Base-by-base conservation (phyloP, 2,888 invertebrate species). In the Thymelicus sylvestris region DNA sequence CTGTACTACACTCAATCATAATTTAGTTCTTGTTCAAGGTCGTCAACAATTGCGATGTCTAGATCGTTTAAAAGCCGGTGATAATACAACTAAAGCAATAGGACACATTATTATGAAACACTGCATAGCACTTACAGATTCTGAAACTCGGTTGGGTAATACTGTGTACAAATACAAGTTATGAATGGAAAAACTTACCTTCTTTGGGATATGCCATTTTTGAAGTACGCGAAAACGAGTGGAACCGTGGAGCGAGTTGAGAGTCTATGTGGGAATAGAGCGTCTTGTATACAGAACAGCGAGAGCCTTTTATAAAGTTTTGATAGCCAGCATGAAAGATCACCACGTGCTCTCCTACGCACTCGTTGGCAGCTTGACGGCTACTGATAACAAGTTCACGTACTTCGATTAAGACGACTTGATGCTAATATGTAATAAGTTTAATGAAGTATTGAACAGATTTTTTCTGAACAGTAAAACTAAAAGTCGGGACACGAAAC, bases 231-330 rank as follows among this genome's bases (percentile, higher is more conserved):
- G 77, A 59, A 73, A 73, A 77, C 75, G 69, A 60, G 59, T 10
- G 50, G 75, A 71, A 73, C 73, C 74, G 72, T 72, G 73, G 73
- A 74, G 80, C 83, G 79, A 74, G 81, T 81, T 83, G 78, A 19
- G 74, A 77, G 75, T 80, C 81, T 79, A 77, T 78, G 78, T 77
- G 79, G 74, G 78, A 82, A 70, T 74, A 81, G 84, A 84, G 86
- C 88, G 88, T 88, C 83, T 85, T 79, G 79, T 81, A 76, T 78
- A 77, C 79, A 73, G 75, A 78, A 79, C 77, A 81, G 81, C 74
- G 82, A 80, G 83, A 81, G 86, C 88, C 89, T 88, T 90, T 90
- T 91, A 91, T 92, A 90, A 90, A 88, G 84, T 89, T 87, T 85
- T 81, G 81, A 78, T 81, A 80, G 77, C 83, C 78, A 81, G 80